Percentiles rank a stretch among this genome's conserved stretches.
phyloP scores from a whole-genome alignment of 2,797 vertebrate genomes.

The Sebastes hopkinsi region DNA sequence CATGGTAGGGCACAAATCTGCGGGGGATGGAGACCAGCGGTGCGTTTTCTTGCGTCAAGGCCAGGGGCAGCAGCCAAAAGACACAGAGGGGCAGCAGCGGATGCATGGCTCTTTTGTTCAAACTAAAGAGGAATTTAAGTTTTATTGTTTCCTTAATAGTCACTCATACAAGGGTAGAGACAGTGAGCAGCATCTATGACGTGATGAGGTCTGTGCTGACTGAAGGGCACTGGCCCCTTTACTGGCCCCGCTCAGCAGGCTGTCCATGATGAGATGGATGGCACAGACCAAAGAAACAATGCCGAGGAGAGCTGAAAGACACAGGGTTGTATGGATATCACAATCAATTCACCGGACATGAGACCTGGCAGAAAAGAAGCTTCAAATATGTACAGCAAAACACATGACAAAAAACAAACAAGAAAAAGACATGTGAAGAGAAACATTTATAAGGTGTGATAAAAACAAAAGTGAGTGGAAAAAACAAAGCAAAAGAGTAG shows the following conservation, averaged over 20 bases:
- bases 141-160: constrained; percentile 60
- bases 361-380: neutral
- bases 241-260: constrained; percentile 69
- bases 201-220: constrained; percentile 54
- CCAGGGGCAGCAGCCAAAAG: constrained; percentile 66
- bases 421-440: neutral
- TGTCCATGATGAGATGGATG: constrained; percentile 78
- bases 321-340: constrained; percentile 52
- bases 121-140: constrained; percentile 37
- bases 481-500: constrained; percentile 2
- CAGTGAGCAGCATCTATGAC: constrained; percentile 61
- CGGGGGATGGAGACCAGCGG: constrained; percentile 63
- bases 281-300: constrained; percentile 65
- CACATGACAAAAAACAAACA: neutral
- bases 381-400: constrained; percentile 1
- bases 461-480: neutral
- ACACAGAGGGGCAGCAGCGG: constrained; percentile 57
- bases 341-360: constrained; percentile 13
- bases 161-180: constrained; percentile 55
- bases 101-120: constrained; percentile 70
- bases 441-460: neutral
- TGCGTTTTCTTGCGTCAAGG: constrained; percentile 44
- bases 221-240: constrained; percentile 68
- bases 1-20: constrained; percentile 75
- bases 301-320: constrained; percentile 66